phyloP scores from a whole-genome alignment of 2,113 vertebrate genomes.

The Hypocryptadius cinnamomeus region DNA sequence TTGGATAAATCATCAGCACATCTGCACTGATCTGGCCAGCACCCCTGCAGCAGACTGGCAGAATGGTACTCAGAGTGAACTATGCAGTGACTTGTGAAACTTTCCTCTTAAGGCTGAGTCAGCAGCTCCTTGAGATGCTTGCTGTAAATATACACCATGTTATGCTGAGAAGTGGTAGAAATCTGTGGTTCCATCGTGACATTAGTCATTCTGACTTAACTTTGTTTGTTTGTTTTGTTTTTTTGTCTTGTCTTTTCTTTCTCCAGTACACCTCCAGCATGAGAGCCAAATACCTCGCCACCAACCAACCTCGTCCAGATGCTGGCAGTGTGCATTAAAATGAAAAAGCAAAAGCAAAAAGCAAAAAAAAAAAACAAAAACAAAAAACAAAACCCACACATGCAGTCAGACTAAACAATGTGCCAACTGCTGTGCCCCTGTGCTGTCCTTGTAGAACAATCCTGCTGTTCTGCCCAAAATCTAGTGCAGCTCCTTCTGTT shows the following conservation, averaged over 20 bases:
- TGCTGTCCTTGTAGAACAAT: slow-evolving; percentile 48
- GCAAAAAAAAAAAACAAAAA: background rate
- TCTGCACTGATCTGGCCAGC: background rate
- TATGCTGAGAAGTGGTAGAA: background rate
- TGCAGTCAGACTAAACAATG: slow-evolving; percentile 40
- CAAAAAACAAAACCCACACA: background rate
- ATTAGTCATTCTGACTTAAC: background rate
- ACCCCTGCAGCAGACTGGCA: background rate
- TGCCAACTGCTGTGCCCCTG: slow-evolving; percentile 64
- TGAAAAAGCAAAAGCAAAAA: slow-evolving; percentile 1
- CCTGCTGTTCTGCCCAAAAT: slow-evolving; percentile 44
- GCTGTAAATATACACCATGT: background rate
- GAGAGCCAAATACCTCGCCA: slow-evolving; percentile 99
- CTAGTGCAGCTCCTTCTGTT: slow-evolving; percentile 43
- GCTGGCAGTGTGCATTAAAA: slow-evolving; percentile 80
- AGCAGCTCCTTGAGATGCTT: background rate
- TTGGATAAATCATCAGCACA: background rate
- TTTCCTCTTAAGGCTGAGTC: background rate
- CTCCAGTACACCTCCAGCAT: slow-evolving; percentile 98
- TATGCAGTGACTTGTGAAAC: background rate
- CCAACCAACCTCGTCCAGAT: slow-evolving; percentile 86
- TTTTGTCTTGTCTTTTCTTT: slow-evolving; percentile 39
- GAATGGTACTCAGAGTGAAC: background rate
- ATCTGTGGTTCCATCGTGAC: background rate
- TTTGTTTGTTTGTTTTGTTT: slow-evolving; percentile 19